Conservation (phyloP, 2,888 invertebrate species). For the Slavum lentiscoides region DNA sequence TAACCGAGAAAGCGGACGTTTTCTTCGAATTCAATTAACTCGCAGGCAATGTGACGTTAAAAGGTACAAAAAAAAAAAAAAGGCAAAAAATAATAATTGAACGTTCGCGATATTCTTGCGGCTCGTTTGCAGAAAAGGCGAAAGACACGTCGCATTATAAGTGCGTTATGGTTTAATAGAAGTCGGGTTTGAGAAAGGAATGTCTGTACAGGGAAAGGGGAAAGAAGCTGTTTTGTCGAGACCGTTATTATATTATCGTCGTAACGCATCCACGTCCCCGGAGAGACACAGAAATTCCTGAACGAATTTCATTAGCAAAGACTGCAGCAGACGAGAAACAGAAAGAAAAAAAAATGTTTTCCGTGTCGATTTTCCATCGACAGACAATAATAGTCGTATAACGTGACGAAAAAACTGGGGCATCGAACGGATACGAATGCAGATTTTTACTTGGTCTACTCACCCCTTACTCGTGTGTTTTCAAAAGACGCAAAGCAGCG, state of each 20-base stretch:
- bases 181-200: slow-evolving; percentile 6
- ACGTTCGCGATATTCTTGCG: neutral
- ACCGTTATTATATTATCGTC: slow-evolving; percentile 35
- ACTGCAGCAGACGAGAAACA: neutral
- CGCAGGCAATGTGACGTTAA: no score
- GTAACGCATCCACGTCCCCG: slow-evolving; percentile 12
- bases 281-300: slow-evolving; percentile 22
- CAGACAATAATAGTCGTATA: no score
- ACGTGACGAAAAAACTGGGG: no score
- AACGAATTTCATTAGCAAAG: slow-evolving; percentile 32
- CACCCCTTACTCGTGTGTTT: no score
- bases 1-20: no score
- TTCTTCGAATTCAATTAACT: no score
- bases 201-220: neutral
- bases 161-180: neutral
- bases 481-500: no score
- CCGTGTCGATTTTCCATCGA: no score
- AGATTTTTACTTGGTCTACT: no score
- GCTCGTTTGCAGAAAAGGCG: slow-evolving; percentile 7
- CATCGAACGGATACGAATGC: no score
- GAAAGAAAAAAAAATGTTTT: neutral
- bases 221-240: slow-evolving; percentile 9
- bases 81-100: no score
- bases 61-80: no score
- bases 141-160: slow-evolving; percentile 16